Percentiles rank a stretch among this genome's conserved stretches.
phyloP scores from a whole-genome alignment of 2,888 invertebrate species.

The Dugesia japonica region DNA sequence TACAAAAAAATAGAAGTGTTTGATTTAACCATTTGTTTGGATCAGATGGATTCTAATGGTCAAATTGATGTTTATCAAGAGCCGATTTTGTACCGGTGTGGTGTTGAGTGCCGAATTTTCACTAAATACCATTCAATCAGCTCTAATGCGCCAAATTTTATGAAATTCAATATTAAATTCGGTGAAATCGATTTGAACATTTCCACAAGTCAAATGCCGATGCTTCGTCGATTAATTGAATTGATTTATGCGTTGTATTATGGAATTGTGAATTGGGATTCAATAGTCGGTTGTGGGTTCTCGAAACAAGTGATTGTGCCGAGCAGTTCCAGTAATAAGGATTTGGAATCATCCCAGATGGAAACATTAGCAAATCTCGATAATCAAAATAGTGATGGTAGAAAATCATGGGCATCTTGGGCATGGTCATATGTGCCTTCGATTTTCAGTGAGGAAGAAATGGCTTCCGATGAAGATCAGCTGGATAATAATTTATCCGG shows the following conservation, averaged over 20 bases:
- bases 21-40: conserved; percentile 76
- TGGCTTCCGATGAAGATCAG: not conserved
- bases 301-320: conserved; percentile 1
- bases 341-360: not conserved
- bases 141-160: conserved; percentile 47
- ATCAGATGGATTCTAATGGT: conserved; percentile 70
- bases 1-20: conserved; percentile 50
- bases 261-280: conserved; percentile 49
- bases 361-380: not conserved
- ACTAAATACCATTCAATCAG: conserved; percentile 53
- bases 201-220: conserved; percentile 59
- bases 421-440: conserved; percentile 50
- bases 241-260: conserved; percentile 57
- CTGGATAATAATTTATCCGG: no score
- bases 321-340: not conserved
- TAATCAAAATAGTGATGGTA: not conserved
- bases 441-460: conserved; percentile 41
- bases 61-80: conserved; percentile 83
- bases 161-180: conserved; percentile 58
- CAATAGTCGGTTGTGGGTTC: conserved; percentile 3
- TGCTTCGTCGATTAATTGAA: conserved; percentile 59
- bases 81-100: conserved; percentile 74
- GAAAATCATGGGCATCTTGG: conserved; percentile 45
- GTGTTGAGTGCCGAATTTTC: conserved; percentile 60
- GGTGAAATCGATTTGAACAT: conserved; percentile 62